These are phyloP conservation scores for Phengaris alcon DNA, from an alignment of 2,888 invertebrate genomes.

Conservation along the genomic window DNA sequence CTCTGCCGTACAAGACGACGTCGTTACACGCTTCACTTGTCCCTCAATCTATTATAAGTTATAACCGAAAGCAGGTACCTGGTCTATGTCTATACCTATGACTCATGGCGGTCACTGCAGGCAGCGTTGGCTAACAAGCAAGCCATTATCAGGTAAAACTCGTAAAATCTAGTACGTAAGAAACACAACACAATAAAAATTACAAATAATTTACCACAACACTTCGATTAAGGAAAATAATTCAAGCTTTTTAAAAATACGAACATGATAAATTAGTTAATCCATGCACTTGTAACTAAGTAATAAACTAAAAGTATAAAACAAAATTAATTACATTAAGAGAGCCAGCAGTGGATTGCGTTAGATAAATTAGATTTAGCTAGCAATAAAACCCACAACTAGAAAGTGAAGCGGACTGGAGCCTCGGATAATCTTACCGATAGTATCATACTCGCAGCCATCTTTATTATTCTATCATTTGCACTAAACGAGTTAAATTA, in stretches of 20 bases:
- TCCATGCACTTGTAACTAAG: constrained; percentile 12
- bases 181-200: not conserved
- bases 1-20: constrained; percentile 42
- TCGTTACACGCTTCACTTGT: constrained; percentile 54
- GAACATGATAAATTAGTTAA: not conserved
- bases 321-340: constrained; percentile 32
- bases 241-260: not conserved
- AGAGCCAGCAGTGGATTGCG: constrained; percentile 56
- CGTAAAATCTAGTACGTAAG: not conserved
- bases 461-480: constrained; percentile 66
- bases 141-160: constrained; percentile 14
- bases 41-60: constrained; percentile 56
- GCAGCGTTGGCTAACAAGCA: constrained; percentile 44
- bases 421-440: constrained; percentile 65
- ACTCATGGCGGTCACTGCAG: constrained; percentile 57
- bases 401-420: constrained; percentile 68
- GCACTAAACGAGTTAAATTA: constrained; percentile 55
- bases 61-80: constrained; percentile 44
- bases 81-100: constrained; percentile 42
- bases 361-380: constrained; percentile 64
- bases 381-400: constrained; percentile 68
- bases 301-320: constrained; percentile 27
- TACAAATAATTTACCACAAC: not conserved
- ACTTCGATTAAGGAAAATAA: constrained; percentile 9
- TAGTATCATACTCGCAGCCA: constrained; percentile 67